phyloP scores from a whole-genome alignment of 2,113 vertebrate genomes.

The Crotalus horridus region DNA sequence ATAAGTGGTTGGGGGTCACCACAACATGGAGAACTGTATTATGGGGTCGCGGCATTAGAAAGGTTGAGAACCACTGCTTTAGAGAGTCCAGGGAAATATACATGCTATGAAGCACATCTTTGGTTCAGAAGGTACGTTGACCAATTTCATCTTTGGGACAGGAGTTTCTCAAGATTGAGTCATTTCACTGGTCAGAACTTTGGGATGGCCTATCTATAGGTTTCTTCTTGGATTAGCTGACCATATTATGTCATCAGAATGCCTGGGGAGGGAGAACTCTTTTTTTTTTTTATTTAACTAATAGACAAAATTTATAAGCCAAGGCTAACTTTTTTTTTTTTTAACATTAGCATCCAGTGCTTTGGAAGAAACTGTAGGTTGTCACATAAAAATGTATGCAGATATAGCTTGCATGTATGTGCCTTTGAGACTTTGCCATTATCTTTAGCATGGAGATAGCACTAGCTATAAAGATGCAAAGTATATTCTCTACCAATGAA shows the following conservation, averaged over 20 bases:
- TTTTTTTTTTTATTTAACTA: neutral
- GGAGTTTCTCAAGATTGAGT: neutral
- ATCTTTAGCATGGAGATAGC: neutral
- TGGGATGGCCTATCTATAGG: neutral
- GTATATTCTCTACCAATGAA: neutral
- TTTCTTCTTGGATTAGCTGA: neutral
- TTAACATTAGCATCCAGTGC: too few relatives aligned
- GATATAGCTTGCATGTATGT: neutral
- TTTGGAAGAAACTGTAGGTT: neutral
- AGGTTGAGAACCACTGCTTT: too few relatives aligned
- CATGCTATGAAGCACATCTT: neutral
- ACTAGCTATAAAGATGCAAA: neutral
- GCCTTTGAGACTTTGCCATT: neutral
- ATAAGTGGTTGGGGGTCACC: too few relatives aligned
- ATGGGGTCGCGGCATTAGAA: too few relatives aligned
- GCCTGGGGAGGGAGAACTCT: neutral
- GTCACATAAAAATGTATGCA: neutral
- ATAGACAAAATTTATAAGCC: neutral
- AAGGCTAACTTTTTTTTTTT: neutral
- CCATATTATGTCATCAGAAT: neutral
- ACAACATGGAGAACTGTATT: too few relatives aligned
- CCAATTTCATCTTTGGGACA: neutral
- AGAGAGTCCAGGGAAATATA: neutral
- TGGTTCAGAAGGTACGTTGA: neutral
- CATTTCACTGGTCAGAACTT: neutral